Conservation (phyloP, 2,113 vertebrate species). For the Lagopus leucura region DNA sequence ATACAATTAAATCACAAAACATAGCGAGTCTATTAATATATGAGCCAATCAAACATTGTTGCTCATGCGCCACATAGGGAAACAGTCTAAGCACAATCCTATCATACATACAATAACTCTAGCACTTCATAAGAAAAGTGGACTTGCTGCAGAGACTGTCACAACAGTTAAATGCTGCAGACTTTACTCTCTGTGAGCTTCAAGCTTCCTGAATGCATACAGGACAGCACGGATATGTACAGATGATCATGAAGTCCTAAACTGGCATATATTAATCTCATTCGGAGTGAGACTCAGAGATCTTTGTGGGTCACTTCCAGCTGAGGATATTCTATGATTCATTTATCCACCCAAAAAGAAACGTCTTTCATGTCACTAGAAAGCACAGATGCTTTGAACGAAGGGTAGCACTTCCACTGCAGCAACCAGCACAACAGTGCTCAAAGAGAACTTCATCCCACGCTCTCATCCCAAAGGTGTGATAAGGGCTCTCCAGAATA, state of each 20-base stretch:
- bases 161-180: neutral
- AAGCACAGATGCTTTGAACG: neutral
- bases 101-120: no score
- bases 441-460: neutral
- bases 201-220: neutral
- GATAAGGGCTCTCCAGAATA: neutral
- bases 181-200: neutral
- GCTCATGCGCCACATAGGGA: fast-evolving
- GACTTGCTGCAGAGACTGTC: neutral
- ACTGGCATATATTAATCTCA: neutral
- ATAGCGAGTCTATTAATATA: neutral
- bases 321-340: neutral
- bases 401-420: neutral
- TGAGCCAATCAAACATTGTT: neutral
- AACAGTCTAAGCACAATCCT: neutral
- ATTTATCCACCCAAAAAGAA: neutral
- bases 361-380: neutral
- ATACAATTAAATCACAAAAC: neutral
- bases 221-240: fast-evolving
- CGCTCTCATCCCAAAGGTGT: fast-evolving
- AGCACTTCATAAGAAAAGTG: neutral
- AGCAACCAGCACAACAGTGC: neutral
- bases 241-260: neutral
- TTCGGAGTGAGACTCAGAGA: neutral
- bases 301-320: neutral